These are phyloP conservation scores for Onchidella celtica DNA, from an alignment of 2,888 invertebrate species.

Conservation along the genomic window DNA sequence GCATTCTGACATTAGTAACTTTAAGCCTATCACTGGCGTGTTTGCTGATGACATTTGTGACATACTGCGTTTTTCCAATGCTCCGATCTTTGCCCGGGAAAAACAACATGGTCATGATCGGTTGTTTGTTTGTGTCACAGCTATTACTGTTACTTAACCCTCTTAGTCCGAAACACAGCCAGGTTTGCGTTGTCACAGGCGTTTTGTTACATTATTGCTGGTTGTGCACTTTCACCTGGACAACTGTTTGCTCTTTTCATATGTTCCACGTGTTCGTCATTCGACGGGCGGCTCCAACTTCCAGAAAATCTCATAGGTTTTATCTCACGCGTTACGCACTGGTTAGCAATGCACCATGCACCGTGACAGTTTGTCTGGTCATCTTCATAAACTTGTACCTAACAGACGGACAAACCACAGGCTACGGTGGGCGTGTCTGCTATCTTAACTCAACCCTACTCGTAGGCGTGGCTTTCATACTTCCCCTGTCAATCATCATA, in stretches of 20 bases:
- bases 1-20: conserved; percentile 45
- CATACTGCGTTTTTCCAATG: conserved; percentile 52
- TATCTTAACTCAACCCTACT: conserved; percentile 49
- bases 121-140: conserved; percentile 55
- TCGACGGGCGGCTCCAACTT: conserved; percentile 9
- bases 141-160: conserved; percentile 50
- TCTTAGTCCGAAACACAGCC: conserved; percentile 20
- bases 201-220: conserved; percentile 58
- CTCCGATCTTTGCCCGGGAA: conserved; percentile 59
- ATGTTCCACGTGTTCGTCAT: conserved; percentile 58
- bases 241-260: conserved; percentile 58
- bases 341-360: conserved; percentile 23
- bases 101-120: conserved; percentile 58
- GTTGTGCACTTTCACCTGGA: conserved; percentile 56
- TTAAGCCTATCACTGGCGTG: conserved; percentile 49
- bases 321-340: conserved; percentile 41
- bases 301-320: conserved; percentile 9
- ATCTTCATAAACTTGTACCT: conserved; percentile 11
- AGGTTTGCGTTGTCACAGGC: conserved; percentile 54
- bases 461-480: conserved; percentile 56
- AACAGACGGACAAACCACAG: conserved; percentile 33
- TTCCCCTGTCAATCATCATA: conserved; percentile 57
- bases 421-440: conserved; percentile 57
- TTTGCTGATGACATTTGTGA: conserved; percentile 54
- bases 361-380: conserved; percentile 29